A percentile compares a stretch with the other conserved stretches of the same genome.
phyloP scores from a whole-genome alignment of 2,113 vertebrate genomes.

The Eurypyga helias region DNA sequence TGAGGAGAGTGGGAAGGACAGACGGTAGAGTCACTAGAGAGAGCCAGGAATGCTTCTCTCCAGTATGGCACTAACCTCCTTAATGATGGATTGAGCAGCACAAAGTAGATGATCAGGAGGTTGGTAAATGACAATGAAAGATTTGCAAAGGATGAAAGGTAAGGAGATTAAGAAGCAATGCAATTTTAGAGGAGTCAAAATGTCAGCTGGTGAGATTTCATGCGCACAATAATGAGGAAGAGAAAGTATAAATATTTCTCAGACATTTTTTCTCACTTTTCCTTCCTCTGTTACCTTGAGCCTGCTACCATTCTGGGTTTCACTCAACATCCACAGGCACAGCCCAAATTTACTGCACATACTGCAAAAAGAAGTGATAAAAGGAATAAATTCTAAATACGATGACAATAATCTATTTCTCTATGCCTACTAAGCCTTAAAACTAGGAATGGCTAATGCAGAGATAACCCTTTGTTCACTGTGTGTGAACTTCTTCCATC shows the following conservation, averaged over 20 bases:
- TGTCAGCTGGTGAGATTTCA: background rate
- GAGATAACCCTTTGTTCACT: background rate
- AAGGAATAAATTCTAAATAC: background rate
- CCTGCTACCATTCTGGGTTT: background rate
- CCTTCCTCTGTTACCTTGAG: background rate
- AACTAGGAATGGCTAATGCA: background rate
- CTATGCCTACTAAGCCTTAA: background rate
- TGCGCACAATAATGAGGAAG: background rate
- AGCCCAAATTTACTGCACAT: background rate
- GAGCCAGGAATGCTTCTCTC: background rate
- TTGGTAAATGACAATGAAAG: background rate
- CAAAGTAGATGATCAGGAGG: background rate
- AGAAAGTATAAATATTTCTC: background rate
- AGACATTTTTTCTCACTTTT: background rate
- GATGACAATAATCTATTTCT: background rate
- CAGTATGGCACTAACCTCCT: background rate
- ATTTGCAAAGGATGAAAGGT: constrained; percentile 21
- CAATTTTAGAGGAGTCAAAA: constrained; percentile 6
- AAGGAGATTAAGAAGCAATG: constrained; percentile 41
- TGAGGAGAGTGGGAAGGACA: background rate
- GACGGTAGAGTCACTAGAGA: background rate
- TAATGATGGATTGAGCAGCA: background rate
- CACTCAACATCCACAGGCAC: background rate
- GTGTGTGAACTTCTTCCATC: background rate
- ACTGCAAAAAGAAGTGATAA: background rate